phyloP scores from a whole-genome alignment of 2,797 vertebrate genomes.

The Sebastes flavidus region DNA sequence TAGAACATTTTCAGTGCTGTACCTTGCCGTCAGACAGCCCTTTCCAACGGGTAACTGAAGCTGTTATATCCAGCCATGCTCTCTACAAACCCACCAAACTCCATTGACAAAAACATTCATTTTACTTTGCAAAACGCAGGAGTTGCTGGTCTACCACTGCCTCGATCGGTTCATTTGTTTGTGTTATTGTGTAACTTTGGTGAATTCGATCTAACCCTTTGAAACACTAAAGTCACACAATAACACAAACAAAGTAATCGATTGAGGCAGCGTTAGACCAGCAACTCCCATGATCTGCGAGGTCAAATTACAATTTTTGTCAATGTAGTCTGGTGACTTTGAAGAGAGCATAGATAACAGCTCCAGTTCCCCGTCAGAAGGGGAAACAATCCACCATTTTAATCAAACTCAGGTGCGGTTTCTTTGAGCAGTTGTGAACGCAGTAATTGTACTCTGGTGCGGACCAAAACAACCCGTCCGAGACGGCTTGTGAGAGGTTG shows the following conservation, averaged over 20 bases:
- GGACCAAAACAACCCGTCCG: too few species aligned
- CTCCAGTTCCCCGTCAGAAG: too few species aligned
- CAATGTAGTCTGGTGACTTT: not conserved
- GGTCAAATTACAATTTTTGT: not conserved
- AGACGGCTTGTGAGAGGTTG: too few species aligned
- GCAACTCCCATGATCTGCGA: not conserved
- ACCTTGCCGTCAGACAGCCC: too few species aligned
- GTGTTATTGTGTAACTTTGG: not conserved
- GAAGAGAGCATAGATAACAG: not conserved
- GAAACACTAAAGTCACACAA: not conserved
- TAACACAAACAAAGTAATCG: not conserved
- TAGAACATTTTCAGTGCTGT: not conserved
- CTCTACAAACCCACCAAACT: not conserved
- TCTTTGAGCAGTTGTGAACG: too few species aligned
- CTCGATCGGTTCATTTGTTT: not conserved
- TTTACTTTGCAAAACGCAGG: not conserved
- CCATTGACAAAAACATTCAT: not conserved
- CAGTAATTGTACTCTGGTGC: too few species aligned
- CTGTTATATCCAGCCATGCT: not conserved
- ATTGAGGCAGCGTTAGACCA: not conserved
- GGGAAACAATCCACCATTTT: too few species aligned
- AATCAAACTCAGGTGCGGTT: too few species aligned
- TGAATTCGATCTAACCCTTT: not conserved
- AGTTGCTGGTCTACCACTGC: not conserved
- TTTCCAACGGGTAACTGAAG: too few species aligned